Evolutionary conservation across 2,797 vertebrate species (phyloP).

Genomic region (Numenius phaeopus): DNA sequence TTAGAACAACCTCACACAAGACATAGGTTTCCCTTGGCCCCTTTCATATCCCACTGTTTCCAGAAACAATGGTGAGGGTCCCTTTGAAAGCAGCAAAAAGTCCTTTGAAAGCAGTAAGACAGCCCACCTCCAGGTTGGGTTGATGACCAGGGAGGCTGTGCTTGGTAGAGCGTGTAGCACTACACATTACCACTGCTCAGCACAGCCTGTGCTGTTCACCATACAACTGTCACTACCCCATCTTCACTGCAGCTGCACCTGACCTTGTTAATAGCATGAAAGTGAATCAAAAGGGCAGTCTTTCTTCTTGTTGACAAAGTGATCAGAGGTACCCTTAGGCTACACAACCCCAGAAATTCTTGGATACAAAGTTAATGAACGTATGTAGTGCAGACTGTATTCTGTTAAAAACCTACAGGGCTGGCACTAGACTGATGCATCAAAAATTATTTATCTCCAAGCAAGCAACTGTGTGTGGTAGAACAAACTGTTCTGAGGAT

Average conservation of each 20-base stretch:
- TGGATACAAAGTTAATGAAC: not conserved
- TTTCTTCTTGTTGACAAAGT: not conserved
- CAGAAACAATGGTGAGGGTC: not conserved
- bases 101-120: not conserved
- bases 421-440: not conserved
- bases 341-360: not conserved
- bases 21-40: not conserved
- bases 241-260: not conserved
- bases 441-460: not conserved
- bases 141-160: not conserved
- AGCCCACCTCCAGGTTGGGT: not conserved
- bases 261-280: accelerated
- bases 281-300: not conserved
- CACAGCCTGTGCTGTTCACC: accelerated
- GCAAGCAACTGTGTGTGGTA: not conserved
- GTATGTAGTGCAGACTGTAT: not conserved
- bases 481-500: not conserved
- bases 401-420: not conserved
- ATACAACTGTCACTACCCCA: accelerated
- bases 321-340: not conserved
- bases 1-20: not conserved
- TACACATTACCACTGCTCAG: not conserved
- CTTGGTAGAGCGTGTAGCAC: not conserved
- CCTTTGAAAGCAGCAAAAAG: not conserved
- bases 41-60: not conserved